phyloP scores from a whole-genome alignment of 2,797 vertebrate genomes.

The Phalloptychus januarius region DNA sequence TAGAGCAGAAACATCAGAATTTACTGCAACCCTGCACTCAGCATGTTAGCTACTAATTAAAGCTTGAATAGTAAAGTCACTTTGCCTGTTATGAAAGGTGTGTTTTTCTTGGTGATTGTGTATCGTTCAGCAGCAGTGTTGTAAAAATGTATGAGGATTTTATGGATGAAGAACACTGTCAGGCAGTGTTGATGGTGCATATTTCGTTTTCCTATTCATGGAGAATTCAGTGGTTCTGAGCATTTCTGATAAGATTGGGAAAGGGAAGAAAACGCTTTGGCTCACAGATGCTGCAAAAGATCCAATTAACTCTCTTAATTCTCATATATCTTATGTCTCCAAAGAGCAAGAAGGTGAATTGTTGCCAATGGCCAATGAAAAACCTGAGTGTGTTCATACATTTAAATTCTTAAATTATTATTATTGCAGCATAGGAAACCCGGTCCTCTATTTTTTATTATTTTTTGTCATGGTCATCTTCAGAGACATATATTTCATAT shows the following conservation, averaged over 20 bases:
- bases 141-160: slow-evolving; percentile 59
- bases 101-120: slow-evolving; percentile 45
- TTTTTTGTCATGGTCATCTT: neutral
- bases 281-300: slow-evolving; percentile 45
- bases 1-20: slow-evolving; percentile 35
- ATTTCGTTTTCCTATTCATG: slow-evolving; percentile 10
- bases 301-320: slow-evolving; percentile 73
- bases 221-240: slow-evolving; percentile 6
- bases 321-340: slow-evolving; percentile 51
- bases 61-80: slow-evolving; percentile 47
- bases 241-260: slow-evolving; percentile 20
- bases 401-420: slow-evolving; percentile 14
- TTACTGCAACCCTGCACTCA: slow-evolving; percentile 32
- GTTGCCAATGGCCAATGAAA: slow-evolving; percentile 58
- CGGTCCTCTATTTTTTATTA: too few species aligned
- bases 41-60: slow-evolving; percentile 45
- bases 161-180: neutral
- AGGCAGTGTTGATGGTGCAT: slow-evolving; percentile 50
- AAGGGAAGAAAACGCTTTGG: slow-evolving; percentile 31
- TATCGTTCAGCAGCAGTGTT: slow-evolving; percentile 20
- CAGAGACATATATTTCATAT: neutral
- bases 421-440: slow-evolving; percentile 11
- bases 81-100: slow-evolving; percentile 43
- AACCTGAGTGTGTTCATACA: slow-evolving; percentile 27
- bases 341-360: slow-evolving; percentile 67